Percentiles rank a stretch among this genome's conserved stretches.
Evolutionary conservation across 1,140 invertebrate species (phyloP).

Genomic region (Calephelis virginiensis): DNA sequence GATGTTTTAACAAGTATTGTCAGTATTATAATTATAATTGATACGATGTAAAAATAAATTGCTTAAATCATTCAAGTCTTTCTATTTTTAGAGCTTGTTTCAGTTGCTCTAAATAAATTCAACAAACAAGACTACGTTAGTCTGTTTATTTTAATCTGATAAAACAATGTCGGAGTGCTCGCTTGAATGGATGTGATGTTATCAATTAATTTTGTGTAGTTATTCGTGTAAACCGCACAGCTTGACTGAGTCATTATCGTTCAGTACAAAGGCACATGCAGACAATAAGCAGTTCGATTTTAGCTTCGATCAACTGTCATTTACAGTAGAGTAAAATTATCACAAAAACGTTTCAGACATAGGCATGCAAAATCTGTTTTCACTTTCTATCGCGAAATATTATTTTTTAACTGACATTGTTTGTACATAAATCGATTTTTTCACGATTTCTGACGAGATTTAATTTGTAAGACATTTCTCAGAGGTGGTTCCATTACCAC

Average conservation of each 20-base stretch:
- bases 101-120: too few species aligned
- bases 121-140: not conserved
- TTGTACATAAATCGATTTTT: too few species aligned
- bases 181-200: not conserved
- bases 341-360: not conserved
- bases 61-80: too few species aligned
- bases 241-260: not conserved
- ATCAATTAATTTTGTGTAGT: not conserved
- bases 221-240: conserved; percentile 1
- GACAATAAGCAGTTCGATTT: not conserved
- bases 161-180: not conserved
- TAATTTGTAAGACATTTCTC: too few species aligned
- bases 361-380: not conserved
- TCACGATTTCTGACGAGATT: too few species aligned
- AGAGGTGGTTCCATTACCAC: too few species aligned
- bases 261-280: not conserved
- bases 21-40: too few species aligned
- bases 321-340: not conserved
- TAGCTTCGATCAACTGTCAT: not conserved
- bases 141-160: not conserved
- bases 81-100: too few species aligned
- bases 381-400: not conserved
- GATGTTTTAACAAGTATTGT: too few species aligned
- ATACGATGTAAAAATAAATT: too few species aligned
- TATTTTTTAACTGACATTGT: too few species aligned